Base-by-base conservation (phyloP, 2,113 vertebrate genomes). In the Silurus meridionalis region DNA sequence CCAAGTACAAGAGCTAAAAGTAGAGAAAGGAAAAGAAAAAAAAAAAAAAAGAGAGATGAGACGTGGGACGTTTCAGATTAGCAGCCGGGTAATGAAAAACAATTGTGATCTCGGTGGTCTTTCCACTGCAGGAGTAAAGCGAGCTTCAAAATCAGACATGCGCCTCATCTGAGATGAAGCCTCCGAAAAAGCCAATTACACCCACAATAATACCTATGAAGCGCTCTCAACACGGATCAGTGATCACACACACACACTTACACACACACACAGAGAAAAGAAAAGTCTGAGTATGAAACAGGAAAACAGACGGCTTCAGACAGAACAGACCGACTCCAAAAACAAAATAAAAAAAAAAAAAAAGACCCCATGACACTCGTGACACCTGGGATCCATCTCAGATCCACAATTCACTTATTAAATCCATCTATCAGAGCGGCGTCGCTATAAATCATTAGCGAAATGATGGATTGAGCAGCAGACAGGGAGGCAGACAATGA, bases 161-260 rank as follows among this genome's bases (percentile, higher is more conserved):
- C 90, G 87, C 87, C 89, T 94, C 77, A 88, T 91, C 94, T 93
- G 89, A 93, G 93, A 94, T 91, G 87, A 52, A 85, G 85, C 86
- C 89, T 90, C 88, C 89, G 91, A 50, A 92, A 95, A 95, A 94
- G 92, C 92, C 92, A 94, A 95, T 95, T 95, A 94, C 89, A 86
- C 90, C 84, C 92, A 94, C 93, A 92, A 92, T 93, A 94, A 94
- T 94, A 92, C 91, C 72, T 88, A 88, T 90, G 91, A 92, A 92
- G 90, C 85, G 90, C 91, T 92, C 91, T 91, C 83, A 92, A 91
- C 90, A 88, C 88, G 91, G 90, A 90, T 92, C 83, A 28, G 91
- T 89, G 90, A 91, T 91, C 88, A 90, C 81, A 89, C 86, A 84
- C 67, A 15, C 50, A 88, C 69, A 90, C 93, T 90, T 17, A 15